These are phyloP conservation scores for Syrista parreyssii DNA, from an alignment of 2,888 invertebrate species.

Conservation along the genomic window DNA sequence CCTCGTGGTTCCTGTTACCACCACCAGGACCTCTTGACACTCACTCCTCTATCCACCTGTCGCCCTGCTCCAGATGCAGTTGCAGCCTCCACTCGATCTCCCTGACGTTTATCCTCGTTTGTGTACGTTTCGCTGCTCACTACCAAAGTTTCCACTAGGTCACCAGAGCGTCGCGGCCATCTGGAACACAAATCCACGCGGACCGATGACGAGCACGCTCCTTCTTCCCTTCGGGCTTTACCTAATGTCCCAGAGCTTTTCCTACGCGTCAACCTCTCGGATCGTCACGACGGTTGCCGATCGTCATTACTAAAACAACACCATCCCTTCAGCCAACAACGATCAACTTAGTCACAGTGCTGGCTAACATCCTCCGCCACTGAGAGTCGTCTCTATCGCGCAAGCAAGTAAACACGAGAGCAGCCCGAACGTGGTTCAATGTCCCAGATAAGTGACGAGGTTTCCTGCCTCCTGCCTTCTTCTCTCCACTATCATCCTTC, in stretches of 20 bases:
- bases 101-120: neutral
- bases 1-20: conserved; percentile 11
- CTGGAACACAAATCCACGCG: conserved; percentile 29
- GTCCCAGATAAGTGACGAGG: neutral
- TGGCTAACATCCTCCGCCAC: neutral
- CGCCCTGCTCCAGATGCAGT: neutral
- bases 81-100: neutral
- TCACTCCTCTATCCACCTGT: neutral
- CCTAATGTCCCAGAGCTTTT: neutral
- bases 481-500: neutral
- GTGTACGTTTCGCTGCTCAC: neutral
- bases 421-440: neutral
- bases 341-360: neutral
- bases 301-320: neutral
- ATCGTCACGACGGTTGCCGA: neutral
- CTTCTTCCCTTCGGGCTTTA: neutral
- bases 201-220: neutral
- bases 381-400: neutral
- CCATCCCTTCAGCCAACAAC: neutral
- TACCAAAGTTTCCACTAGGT: neutral
- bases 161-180: conserved; percentile 34
- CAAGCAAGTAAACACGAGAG: neutral
- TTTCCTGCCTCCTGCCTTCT: neutral
- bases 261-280: neutral
- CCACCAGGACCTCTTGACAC: conserved; percentile 1